Evolutionary conservation across 2,797 vertebrate species (phyloP).

Genomic region (Sphenopsis melanotis): DNA sequence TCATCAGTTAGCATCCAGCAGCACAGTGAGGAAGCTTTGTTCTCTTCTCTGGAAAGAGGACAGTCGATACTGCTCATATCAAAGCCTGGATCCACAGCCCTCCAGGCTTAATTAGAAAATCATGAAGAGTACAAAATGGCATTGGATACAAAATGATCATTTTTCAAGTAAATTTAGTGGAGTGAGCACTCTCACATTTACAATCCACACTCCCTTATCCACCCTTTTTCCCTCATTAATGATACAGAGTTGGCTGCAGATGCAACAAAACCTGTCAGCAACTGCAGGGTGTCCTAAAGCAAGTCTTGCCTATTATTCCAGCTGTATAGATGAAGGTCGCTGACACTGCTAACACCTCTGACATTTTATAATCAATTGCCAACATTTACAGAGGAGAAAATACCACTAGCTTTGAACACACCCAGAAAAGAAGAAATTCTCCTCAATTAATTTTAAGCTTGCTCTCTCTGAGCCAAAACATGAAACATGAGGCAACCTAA

Average conservation of each 20-base stretch:
- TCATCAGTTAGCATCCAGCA: neutral
- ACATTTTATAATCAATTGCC: slow-evolving; percentile 50
- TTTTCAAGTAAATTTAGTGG: slow-evolving; percentile 3
- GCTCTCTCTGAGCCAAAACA: slow-evolving; percentile 19
- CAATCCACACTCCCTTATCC: neutral
- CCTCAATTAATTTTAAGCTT: slow-evolving; percentile 21
- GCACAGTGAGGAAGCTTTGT: neutral
- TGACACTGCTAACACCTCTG: slow-evolving; percentile 28
- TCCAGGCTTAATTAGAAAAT: slow-evolving; percentile 6
- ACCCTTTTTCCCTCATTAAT: neutral
- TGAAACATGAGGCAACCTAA: neutral
- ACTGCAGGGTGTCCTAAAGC: slow-evolving; percentile 5
- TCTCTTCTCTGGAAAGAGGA: neutral
- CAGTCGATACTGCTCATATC: neutral
- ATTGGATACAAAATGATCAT: neutral
- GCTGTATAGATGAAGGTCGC: slow-evolving; percentile 11
- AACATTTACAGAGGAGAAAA: slow-evolving; percentile 11
- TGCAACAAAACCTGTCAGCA: slow-evolving; percentile 28
- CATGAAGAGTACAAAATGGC: neutral
- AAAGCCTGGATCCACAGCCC: neutral
- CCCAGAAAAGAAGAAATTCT: neutral
- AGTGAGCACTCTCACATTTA: neutral
- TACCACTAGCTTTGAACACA: neutral
- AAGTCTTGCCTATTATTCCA: slow-evolving; percentile 29
- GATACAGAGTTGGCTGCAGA: slow-evolving; percentile 5